Evolutionary conservation across 2,797 vertebrate genomes (phyloP), one percentile per base, ranked within the genome.

Genomic region (Chaetodon trifasciatus): DNA sequence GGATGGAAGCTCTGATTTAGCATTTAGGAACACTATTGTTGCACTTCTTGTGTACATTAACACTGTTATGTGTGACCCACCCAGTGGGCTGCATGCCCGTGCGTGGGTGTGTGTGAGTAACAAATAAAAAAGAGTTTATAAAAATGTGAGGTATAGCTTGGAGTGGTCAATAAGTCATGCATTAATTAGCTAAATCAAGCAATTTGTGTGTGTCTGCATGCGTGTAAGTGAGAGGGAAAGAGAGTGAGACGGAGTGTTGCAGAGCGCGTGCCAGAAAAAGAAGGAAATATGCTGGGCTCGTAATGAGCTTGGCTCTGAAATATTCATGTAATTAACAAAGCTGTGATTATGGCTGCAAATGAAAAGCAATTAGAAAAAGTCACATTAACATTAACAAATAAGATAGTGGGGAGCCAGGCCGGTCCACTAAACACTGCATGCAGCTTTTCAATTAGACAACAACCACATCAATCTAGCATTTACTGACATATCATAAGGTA

Each of bases 301-400:
- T 94, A 93, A 95, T 92, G 90, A 95, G 93, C 84, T 90, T 89
- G 89, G 85, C 91, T 91, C 84, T 93, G 90, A 94, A 95, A 95
- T 92, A 95, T 95, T 94, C 91, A 94, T 90, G 93, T 92, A 92
- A 96, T 96, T 96, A 95, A 95, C 92, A 94, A 94, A 91, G 91
- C 92, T 90, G 92, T 94, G 93, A 96, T 96, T 95, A 94, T 93
- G 87, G 84, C 89, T 83, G 82, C 88, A 93, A 93, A 95, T 94
- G 89, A 94, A 94, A 93, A 84, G 86, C 92, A 94, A 95, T 95
- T 95, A 94, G 86, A 87, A 91, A 94, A 93, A 93, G 88, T 88
- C 91, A 89, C 88, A 91, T 93, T 91, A 93, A 89, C 88, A 91
- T 90, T 86, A 93, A 92, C 86, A 88, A 91, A 91, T 91, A 86